Base-by-base conservation (phyloP, 2,888 invertebrate species). In the Argynnis bischoffii region DNA sequence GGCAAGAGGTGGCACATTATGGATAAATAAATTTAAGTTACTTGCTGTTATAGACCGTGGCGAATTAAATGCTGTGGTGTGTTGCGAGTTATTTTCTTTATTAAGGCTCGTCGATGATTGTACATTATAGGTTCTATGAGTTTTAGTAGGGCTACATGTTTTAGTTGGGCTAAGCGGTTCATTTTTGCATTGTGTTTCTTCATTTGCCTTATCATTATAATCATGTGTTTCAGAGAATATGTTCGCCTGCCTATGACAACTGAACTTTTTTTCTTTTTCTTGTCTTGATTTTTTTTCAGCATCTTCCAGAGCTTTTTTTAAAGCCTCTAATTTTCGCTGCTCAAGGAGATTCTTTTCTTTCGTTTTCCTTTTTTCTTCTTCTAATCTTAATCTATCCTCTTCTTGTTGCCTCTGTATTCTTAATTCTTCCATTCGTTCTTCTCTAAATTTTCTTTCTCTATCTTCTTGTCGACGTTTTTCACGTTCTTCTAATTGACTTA, bases 401-500 rank as follows among this genome's bases (percentile, higher is more conserved):
- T 95, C 95, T 78, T 95, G 94, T 81, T 98, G 97, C 55, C 94
- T 93, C 73, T 94, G 94, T 70, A 98, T 93, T 70, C 97, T 93
- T 72, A 95, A 93, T 79, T 98, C 98, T 84, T 98, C 98, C 74
- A 96, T 93, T 74, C 94, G 93, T 83, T 98, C 98, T 84, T 98
- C 97, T 77, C 93, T 94, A 72, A 95, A 86, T 74, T 95, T 94
- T 64, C 93, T 93, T 80, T 97, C 96, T 73, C 95, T 94, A 83
- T 98, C 98, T 84, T 96, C 95, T 77, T 95, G 95, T 15, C 96
- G 94, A 64, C 94, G 92, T 77, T 94, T 93, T 79, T 98, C 97
- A 55, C 96, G 94, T 80, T 98, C 98, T 81, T 97, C 96, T 64
- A 98, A 92, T 84, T 98, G 98, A 81, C 95, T 95, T 76, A 96